Conservation (phyloP, 2,113 vertebrate species). For the Aldabrachelys gigantea region DNA sequence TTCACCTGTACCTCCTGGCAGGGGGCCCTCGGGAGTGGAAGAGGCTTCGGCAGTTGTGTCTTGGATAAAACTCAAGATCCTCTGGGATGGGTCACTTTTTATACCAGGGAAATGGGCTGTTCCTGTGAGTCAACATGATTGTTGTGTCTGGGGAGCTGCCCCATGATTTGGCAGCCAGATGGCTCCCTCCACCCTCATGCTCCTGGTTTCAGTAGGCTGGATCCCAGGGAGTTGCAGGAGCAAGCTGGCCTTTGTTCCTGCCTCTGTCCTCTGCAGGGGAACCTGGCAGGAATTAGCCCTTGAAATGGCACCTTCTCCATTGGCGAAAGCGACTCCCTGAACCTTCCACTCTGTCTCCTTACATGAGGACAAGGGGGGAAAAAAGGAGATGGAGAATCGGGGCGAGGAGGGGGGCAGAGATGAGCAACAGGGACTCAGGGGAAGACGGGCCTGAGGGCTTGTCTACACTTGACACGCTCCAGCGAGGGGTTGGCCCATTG, state of each 20-base stretch:
- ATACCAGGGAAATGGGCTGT: not conserved
- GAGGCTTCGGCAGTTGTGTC: not conserved
- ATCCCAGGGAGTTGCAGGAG: not conserved
- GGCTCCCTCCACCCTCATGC: not conserved
- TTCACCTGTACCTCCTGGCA: not conserved
- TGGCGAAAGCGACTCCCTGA: too few species aligned
- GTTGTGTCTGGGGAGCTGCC: not conserved
- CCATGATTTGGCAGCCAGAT: not conserved
- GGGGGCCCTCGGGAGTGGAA: not conserved
- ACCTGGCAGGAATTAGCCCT: too few species aligned
- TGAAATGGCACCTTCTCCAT: too few species aligned
- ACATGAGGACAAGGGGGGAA: too few species aligned
- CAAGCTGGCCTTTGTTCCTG: not conserved
- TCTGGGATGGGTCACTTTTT: not conserved
- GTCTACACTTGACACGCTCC: not conserved
- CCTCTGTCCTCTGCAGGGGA: too few species aligned
- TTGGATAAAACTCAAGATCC: too few species aligned
- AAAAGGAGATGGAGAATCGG: not conserved
- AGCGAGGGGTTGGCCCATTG: not conserved
- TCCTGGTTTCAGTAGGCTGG: not conserved
- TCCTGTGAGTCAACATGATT: not conserved
- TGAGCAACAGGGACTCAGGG: too few species aligned
- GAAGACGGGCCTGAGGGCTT: not conserved
- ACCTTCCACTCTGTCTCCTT: too few species aligned
- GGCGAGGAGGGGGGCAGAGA: fast-evolving